Percentiles rank a stretch among this genome's conserved stretches.
Evolutionary conservation across 2,113 vertebrate genomes (phyloP).

Genomic region (Rhinogobius similis): DNA sequence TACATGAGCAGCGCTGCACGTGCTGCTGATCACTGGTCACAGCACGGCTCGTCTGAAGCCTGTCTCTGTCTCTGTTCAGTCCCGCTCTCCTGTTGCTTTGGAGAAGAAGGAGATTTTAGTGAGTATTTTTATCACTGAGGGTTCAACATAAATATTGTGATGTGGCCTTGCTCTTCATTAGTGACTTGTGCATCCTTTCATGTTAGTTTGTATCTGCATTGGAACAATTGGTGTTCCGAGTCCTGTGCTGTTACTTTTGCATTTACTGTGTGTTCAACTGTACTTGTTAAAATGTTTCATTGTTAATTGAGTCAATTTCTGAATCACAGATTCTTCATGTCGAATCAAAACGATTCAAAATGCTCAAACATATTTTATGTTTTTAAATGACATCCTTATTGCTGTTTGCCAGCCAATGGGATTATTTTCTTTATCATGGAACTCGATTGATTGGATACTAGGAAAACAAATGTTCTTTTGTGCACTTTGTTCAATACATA

Average conservation of each 20-base stretch:
- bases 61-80: constrained; percentile 77
- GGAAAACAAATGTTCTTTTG: not conserved
- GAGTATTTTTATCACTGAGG: constrained; percentile 76
- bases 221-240: not conserved
- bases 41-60: constrained; percentile 49
- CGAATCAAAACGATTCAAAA: constrained; percentile 4
- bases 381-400: not conserved
- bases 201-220: constrained; percentile 29
- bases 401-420: not conserved
- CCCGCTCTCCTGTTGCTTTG: constrained; percentile 84
- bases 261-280: constrained; percentile 7
- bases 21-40: not conserved
- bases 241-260: constrained; percentile 9
- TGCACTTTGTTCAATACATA: not conserved
- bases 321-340: not conserved
- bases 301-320: not conserved
- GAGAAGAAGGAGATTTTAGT: constrained; percentile 83
- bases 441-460: not conserved
- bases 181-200: constrained; percentile 42
- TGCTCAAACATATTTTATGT: not conserved
- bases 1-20: too few relatives aligned
- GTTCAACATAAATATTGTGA: constrained; percentile 50
- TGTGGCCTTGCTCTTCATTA: constrained; percentile 41
- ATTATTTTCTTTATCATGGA: not conserved
- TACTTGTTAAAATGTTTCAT: not conserved